Percentiles rank a stretch among this genome's conserved stretches.
Conservation (phyloP, 2,797 vertebrate genomes). For the Brachyrhaphis roseni region DNA sequence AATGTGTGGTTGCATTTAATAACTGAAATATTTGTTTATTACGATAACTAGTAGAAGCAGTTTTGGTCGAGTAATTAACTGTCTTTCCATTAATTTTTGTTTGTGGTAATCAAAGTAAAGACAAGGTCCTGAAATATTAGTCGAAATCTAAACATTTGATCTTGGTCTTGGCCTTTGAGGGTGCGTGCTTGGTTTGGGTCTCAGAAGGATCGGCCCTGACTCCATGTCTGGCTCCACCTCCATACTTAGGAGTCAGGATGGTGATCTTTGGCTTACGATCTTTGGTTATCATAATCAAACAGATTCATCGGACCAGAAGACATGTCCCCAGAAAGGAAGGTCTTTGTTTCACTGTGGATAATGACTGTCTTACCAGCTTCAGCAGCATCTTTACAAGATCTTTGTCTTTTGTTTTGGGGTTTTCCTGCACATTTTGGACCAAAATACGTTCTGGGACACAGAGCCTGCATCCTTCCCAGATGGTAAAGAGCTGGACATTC, state of each 20-base stretch:
- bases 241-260: neutral
- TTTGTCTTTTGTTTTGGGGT: neutral
- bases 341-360: neutral
- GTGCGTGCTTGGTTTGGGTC: neutral
- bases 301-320: neutral
- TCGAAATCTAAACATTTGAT: neutral
- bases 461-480: neutral
- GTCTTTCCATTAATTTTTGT: too few species aligned
- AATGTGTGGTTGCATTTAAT: too few species aligned
- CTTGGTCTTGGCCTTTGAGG: neutral
- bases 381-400: neutral
- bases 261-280: neutral
- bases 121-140: neutral
- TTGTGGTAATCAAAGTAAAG: neutral
- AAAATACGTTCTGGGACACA: neutral
- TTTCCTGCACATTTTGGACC: neutral
- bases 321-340: neutral
- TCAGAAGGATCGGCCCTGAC: neutral
- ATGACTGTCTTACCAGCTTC: neutral
- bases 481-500: neutral
- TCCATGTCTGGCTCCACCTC: neutral
- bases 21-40: too few species aligned
- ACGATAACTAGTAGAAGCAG: too few species aligned
- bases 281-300: neutral
- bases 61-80: too few species aligned